These are phyloP conservation scores for Siderastrea siderea DNA, from an alignment of 92 coral and sea anemone species.

Conservation along the genomic window DNA sequence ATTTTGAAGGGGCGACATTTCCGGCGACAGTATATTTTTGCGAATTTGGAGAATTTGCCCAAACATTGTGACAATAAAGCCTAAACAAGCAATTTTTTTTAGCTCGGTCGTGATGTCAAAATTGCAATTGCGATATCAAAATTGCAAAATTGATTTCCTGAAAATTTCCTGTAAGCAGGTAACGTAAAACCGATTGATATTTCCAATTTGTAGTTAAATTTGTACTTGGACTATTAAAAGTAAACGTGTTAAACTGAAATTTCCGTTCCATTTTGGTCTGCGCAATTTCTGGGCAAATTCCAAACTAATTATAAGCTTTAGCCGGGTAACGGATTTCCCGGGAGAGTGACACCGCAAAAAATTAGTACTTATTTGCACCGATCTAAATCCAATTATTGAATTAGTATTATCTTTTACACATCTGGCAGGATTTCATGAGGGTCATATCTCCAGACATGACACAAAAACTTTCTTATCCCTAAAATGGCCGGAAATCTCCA, in stretches of 20 bases:
- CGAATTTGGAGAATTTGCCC: no score
- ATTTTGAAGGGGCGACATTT: no score
- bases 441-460: no score
- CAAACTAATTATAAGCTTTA: background rate
- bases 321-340: slow-evolving; percentile 10
- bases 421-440: background rate
- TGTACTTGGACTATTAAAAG: background rate
- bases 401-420: background rate
- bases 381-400: slow-evolving; percentile 27
- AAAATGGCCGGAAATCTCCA: no score
- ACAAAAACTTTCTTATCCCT: no score
- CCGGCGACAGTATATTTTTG: no score
- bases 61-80: no score
- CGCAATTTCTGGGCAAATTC: background rate
- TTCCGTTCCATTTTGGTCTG: slow-evolving; percentile 13
- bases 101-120: no score
- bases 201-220: background rate
- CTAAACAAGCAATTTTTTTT: no score
- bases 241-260: slow-evolving; percentile 3
- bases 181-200: background rate
- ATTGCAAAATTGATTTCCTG: no score
- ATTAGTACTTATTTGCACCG: background rate
- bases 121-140: no score
- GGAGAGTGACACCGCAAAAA: background rate
- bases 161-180: no score